A percentile compares a stretch with the other conserved stretches of the same genome.
These are phyloP conservation scores for Pogonocherus hispidulus DNA, from an alignment of 2,888 invertebrate genomes.

Conservation along the genomic window DNA sequence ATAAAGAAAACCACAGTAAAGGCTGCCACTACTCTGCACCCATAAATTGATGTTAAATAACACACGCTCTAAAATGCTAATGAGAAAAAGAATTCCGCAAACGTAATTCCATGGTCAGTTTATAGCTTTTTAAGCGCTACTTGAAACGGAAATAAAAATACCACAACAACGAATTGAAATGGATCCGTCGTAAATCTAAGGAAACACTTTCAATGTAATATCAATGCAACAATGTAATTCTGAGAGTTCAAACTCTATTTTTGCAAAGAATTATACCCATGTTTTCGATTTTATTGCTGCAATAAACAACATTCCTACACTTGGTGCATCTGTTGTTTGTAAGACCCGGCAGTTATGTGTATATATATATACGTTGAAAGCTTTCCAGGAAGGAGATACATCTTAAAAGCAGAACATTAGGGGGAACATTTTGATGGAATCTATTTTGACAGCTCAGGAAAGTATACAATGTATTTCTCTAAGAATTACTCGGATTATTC, in stretches of 20 bases:
- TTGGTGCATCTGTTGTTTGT: slow-evolving; percentile 16
- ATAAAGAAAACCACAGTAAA: no score
- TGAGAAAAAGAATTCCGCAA: neutral
- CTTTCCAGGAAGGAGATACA: neutral
- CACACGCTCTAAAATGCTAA: no score
- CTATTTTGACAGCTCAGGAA: neutral
- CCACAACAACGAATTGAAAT: slow-evolving; percentile 9
- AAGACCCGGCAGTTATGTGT: neutral
- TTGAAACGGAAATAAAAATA: slow-evolving; percentile 1
- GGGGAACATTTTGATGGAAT: neutral
- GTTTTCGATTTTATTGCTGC: slow-evolving; percentile 31
- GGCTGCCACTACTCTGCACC: no score
- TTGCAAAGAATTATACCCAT: slow-evolving; percentile 30
- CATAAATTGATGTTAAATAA: no score
- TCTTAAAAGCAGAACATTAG: slow-evolving; percentile 8
- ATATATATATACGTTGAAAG: neutral
- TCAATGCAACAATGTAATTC: slow-evolving; percentile 30
- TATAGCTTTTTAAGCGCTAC: slow-evolving; percentile 9
- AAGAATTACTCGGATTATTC: slow-evolving; percentile 3
- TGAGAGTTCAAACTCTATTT: slow-evolving; percentile 32
- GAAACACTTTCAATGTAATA: slow-evolving; percentile 20
- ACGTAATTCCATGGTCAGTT: neutral
- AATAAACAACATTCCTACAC: slow-evolving; percentile 23
- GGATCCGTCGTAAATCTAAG: slow-evolving; percentile 20
- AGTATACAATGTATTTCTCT: slow-evolving; percentile 1